Evolutionary conservation across 1,140 invertebrate species (phyloP), one percentile per base, ranked within the genome.

Genomic region (Potamilus streckersoni): DNA sequence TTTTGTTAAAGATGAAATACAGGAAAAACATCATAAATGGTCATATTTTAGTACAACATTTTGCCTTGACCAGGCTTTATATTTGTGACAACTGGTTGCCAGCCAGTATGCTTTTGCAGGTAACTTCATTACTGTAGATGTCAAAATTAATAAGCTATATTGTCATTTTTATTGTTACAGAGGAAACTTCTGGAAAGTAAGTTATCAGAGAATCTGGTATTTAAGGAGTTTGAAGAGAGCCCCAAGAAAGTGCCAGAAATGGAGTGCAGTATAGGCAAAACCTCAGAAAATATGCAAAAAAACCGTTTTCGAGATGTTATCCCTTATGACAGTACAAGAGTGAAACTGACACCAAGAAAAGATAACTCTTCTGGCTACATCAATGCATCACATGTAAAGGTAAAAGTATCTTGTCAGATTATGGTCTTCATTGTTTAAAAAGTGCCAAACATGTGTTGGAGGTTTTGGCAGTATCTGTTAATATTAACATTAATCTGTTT

Each of bases 291-390:
- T 80, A 91, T 84, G 88, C 83, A 72, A 16, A 79, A 85, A 49
- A 91, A 91, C 76, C 79, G 91, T 27, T 94, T 92, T 85, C 92
- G 92, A 87, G 93, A 95, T 82, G 94, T 96, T 59, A 89, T 97
- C 58, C 96, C 96, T 2, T 97, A 97, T 88, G 96, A 97, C 86
- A 94, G 96, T 81, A 96, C 96, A 85, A 87, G 95, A 60, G 94
- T 97, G 56, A 91, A 94, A 67, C 87, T 97, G 6, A 84, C 80
- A 59, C 94, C 95, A 8, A 92, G 93, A 4, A 94, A 94, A 87
- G 92, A 93, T 73, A 97, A 97, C 90, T 93, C 93, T 68, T 92
- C 92, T 84, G 96, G 96, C 13, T 97, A 97, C 83, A 95, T 97
- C 63, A 97, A 97, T 91, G 96, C 95, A 6, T 96, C 95, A 14